Percentiles rank a stretch among this genome's conserved stretches.
Conservation (phyloP, 2,113 vertebrate species). For the Lepus europaeus region DNA sequence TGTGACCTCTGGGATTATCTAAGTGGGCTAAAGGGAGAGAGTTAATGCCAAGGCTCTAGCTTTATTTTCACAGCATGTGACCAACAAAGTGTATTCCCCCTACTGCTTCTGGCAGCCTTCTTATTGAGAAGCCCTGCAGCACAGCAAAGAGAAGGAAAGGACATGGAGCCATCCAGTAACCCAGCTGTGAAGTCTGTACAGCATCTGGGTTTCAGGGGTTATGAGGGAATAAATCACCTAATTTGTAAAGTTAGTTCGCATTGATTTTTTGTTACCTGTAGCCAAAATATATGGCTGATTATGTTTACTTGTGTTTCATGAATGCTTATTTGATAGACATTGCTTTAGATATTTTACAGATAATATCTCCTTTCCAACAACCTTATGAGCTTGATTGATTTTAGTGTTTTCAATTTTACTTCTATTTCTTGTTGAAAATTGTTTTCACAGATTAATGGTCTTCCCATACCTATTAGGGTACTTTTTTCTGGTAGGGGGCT, state of each 20-base stretch:
- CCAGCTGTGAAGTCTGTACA: background rate
- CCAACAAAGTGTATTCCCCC: background rate
- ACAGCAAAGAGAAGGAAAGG: background rate
- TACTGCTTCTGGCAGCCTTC: background rate
- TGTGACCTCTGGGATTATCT: background rate
- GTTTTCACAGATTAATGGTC: conserved; percentile 7
- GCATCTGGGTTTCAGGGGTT: conserved; percentile 45
- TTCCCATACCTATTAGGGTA: background rate
- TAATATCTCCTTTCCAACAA: background rate
- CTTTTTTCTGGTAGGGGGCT: background rate
- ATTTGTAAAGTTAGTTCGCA: conserved; percentile 40
- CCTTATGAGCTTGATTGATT: background rate
- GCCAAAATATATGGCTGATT: background rate
- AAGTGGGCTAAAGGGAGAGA: background rate
- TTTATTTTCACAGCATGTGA: background rate
- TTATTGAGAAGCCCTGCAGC: background rate
- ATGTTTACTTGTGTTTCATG: background rate
- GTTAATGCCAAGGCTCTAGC: background rate
- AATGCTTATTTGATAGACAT: conserved; percentile 38
- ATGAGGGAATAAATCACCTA: conserved; percentile 20
- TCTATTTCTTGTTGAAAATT: background rate
- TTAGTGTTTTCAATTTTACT: conserved; percentile 29
- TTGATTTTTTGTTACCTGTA: background rate
- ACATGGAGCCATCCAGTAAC: background rate
- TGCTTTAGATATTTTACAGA: conserved; percentile 14